Conservation (phyloP, 2,888 invertebrate species). For the Julus scandinavius region DNA sequence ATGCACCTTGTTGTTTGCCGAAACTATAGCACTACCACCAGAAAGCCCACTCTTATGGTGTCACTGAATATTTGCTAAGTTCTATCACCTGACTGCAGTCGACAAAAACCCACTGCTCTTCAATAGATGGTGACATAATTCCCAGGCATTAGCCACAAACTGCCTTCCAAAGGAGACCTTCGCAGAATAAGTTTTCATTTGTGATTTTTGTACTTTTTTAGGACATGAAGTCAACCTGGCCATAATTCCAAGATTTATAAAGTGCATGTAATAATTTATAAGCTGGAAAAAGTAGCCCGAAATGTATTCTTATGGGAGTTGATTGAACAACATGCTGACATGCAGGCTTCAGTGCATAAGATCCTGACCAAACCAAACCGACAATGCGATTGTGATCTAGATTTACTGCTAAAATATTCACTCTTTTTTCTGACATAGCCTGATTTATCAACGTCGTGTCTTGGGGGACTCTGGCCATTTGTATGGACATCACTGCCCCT, state of each 20-base stretch:
- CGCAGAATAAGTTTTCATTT: not conserved
- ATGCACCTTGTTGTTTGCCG: constrained; percentile 16
- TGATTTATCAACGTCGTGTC: constrained; percentile 25
- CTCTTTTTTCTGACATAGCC: constrained; percentile 5
- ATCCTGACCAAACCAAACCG: not conserved
- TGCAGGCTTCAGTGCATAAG: not conserved
- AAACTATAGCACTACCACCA: not conserved
- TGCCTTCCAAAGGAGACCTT: not conserved
- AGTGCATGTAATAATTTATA: constrained; percentile 34
- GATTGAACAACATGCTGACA: constrained; percentile 40
- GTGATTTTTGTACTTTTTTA: constrained; percentile 33
- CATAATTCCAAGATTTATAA: constrained; percentile 3
- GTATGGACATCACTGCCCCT: not conserved
- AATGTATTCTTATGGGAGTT: constrained; percentile 36
- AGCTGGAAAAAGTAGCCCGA: not conserved
- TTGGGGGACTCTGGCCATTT: not conserved
- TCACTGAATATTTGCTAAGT: constrained; percentile 28
- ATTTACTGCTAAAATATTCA: constrained; percentile 41
- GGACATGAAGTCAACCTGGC: constrained; percentile 17
- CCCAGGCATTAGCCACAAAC: constrained; percentile 17
- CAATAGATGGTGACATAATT: constrained; percentile 36
- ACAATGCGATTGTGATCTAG: constrained; percentile 30
- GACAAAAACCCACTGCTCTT: not conserved
- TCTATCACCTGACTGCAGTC: not conserved
- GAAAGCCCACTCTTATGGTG: not conserved